A percentile compares a stretch with the other conserved stretches of the same genome.
Conservation (phyloP, 2,113 vertebrate species). For the Heterocephalus glaber region DNA sequence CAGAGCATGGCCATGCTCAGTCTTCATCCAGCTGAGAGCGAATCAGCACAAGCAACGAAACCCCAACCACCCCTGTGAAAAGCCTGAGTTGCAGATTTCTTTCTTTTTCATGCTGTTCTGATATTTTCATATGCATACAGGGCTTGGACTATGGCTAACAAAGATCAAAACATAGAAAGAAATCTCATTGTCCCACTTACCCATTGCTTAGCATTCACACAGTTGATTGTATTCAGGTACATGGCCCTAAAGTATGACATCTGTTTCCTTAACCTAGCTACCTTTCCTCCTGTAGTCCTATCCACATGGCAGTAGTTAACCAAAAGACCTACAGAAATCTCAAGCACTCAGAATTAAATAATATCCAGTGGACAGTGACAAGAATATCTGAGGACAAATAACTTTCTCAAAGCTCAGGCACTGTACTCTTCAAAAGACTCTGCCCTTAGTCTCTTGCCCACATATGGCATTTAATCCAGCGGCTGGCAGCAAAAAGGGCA, state of each 20-base stretch:
- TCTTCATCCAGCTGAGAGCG: not conserved
- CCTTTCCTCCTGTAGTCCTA: not conserved
- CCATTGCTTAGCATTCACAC: not conserved
- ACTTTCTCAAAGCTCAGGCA: not conserved
- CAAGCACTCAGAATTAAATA: not conserved
- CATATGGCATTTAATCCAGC: not conserved
- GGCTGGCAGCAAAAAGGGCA: not conserved
- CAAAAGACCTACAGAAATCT: not conserved
- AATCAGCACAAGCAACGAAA: not conserved
- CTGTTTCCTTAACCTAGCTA: not conserved
- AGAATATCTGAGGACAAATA: not conserved
- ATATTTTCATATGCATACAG: not conserved
- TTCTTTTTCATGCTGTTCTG: not conserved
- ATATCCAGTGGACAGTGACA: not conserved
- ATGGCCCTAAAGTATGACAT: not conserved
- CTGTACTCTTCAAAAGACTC: not conserved
- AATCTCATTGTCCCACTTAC: not conserved
- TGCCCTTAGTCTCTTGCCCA: not conserved
- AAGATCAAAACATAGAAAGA: not conserved
- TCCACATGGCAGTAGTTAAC: not conserved
- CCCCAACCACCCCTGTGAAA: not conserved
- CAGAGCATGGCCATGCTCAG: fast-evolving
- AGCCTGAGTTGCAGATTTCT: not conserved
- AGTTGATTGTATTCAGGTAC: not conserved
- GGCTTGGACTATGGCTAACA: not conserved